Evolutionary conservation across 2,888 invertebrate species (phyloP).

Genomic region (Biston betularia): DNA sequence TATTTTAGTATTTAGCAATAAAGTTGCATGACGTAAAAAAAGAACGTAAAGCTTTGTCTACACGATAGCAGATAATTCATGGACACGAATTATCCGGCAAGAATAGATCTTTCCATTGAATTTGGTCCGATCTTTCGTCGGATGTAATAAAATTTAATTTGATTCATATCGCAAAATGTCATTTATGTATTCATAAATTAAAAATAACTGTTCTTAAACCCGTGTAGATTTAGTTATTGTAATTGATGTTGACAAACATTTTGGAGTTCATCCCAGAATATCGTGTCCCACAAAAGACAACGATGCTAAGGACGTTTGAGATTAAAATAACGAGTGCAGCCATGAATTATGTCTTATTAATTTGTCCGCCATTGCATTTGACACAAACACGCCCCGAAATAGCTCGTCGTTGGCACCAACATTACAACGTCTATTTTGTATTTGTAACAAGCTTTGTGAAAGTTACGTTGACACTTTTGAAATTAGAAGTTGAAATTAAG

Average conservation of each 20-base stretch:
- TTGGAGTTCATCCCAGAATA: constrained; percentile 22
- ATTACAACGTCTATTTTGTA: constrained; percentile 29
- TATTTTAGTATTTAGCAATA: neutral
- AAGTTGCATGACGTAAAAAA: neutral
- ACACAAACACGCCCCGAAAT: constrained; percentile 34
- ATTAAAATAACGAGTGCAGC: constrained; percentile 32
- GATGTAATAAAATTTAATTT: neutral
- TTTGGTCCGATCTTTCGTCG: neutral
- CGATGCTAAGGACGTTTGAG: constrained; percentile 30
- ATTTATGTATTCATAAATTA: neutral
- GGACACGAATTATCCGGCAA: neutral
- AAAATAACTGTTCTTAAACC: neutral
- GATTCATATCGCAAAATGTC: neutral
- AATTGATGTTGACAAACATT: constrained; percentile 15
- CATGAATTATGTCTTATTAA: constrained; percentile 26
- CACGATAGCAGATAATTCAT: neutral
- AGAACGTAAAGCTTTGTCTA: neutral
- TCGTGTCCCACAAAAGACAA: constrained; percentile 15
- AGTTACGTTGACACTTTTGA: constrained; percentile 5
- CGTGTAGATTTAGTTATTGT: too few species aligned
- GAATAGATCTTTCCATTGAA: neutral
- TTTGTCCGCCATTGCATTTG: constrained; percentile 29
- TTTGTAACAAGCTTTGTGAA: constrained; percentile 11
- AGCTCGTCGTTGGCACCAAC: constrained; percentile 37
- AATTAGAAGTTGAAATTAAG: neutral